phyloP scores from a whole-genome alignment of 2,113 vertebrate genomes.

The Psophia crepitans region DNA sequence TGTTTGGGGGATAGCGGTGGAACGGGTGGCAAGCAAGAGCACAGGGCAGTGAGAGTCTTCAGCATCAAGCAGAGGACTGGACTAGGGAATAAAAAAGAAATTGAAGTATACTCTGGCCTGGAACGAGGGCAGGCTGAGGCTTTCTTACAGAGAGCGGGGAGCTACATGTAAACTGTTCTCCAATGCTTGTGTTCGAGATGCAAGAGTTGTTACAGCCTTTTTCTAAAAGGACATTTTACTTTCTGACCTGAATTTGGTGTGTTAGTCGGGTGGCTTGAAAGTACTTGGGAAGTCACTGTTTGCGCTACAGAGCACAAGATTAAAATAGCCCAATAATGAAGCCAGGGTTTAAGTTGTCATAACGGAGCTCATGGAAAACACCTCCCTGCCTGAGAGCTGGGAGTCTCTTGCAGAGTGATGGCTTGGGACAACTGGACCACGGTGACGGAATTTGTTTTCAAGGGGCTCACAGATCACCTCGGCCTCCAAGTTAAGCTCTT shows the following conservation, averaged over 20 bases:
- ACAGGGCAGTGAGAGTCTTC: neutral
- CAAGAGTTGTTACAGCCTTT: neutral
- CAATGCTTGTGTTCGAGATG: too few species aligned
- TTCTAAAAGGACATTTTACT: neutral
- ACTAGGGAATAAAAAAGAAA: neutral
- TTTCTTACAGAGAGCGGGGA: neutral
- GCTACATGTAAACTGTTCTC: neutral
- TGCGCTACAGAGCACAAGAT: neutral
- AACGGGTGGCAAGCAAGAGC: neutral
- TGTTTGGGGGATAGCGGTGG: neutral
- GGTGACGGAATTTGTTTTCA: constrained; percentile 12
- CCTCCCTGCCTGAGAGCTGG: neutral
- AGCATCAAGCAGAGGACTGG: too few species aligned
- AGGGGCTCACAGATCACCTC: neutral
- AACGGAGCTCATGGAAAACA: neutral
- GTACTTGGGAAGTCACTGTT: neutral
- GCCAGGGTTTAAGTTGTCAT: neutral
- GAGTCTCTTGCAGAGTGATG: neutral
- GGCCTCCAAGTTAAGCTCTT: neutral
- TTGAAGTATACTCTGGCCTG: neutral
- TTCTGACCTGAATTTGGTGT: neutral
- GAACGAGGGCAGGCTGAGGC: neutral
- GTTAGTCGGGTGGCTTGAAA: neutral
- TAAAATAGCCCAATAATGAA: neutral
- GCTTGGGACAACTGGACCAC: neutral